Percentiles rank a stretch among this genome's conserved stretches.
Evolutionary conservation across 2,113 vertebrate genomes (phyloP).

Genomic region (Bubalus kerabau): DNA sequence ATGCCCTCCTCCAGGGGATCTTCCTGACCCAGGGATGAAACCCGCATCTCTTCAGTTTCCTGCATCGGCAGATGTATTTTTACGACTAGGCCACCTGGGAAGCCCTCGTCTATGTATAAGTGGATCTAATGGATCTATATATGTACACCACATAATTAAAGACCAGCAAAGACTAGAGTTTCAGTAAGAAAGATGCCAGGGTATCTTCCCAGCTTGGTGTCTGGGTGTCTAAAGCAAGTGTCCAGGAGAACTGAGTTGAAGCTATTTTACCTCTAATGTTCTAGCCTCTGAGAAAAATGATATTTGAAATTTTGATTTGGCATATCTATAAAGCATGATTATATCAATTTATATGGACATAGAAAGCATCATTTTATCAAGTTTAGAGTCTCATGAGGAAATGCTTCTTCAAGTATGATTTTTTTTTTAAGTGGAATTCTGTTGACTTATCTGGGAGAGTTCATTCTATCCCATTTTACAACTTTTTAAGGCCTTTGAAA

Average conservation of each 20-base stretch:
- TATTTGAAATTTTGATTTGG: neutral
- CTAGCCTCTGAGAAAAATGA: neutral
- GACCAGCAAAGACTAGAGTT: neutral
- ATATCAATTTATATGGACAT: neutral
- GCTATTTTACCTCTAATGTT: fast-evolving
- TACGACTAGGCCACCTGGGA: neutral
- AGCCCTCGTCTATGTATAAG: neutral
- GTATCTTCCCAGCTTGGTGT: neutral
- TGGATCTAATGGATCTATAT: fast-evolving
- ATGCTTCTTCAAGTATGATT: neutral
- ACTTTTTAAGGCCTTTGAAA: neutral
- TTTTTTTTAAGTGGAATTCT: neutral
- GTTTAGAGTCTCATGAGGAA: neutral
- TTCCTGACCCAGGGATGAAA: neutral
- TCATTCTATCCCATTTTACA: fast-evolving
- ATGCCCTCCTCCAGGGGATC: neutral
- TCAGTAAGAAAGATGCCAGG: no score
- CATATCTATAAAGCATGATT: neutral
- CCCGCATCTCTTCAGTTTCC: neutral
- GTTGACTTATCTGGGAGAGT: fast-evolving
- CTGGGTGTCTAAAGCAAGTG: fast-evolving
- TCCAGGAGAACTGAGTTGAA: neutral
- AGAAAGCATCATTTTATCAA: neutral
- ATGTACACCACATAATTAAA: fast-evolving
- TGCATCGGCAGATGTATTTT: neutral